Conservation (phyloP, 2,888 invertebrate genomes). For the Pantelozetes paolii region DNA sequence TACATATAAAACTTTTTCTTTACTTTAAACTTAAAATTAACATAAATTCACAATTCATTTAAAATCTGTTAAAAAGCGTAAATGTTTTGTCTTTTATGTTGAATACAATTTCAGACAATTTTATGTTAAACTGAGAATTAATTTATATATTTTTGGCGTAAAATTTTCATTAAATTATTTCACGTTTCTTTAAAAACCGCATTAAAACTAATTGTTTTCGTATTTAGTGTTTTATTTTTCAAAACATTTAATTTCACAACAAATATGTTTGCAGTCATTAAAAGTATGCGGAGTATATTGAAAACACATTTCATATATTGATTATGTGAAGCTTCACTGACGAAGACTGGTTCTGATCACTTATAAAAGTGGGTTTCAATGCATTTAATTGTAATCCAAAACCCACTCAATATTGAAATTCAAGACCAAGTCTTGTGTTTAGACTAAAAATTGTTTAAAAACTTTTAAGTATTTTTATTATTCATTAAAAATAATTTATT, state of each 20-base stretch:
- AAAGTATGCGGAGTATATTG: too few species aligned
- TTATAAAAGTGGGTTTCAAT: too few species aligned
- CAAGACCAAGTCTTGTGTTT: background rate
- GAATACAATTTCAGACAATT: background rate
- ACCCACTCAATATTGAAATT: too few species aligned
- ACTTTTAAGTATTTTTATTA: too few species aligned
- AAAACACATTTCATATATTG: too few species aligned
- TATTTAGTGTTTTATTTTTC: background rate
- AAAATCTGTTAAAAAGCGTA: constrained; percentile 16
- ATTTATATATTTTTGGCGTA: background rate
- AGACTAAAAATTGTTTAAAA: background rate
- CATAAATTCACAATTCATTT: constrained; percentile 30
- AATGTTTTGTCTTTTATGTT: background rate
- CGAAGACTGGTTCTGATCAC: too few species aligned
- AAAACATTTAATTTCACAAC: background rate
- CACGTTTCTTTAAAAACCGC: background rate
- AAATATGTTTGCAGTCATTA: too few species aligned
- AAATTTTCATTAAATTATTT: constrained; percentile 10
- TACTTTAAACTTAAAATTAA: background rate
- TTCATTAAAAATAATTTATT: background rate
- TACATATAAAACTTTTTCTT: background rate
- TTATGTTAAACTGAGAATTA: background rate
- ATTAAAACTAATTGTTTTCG: background rate
- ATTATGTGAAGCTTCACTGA: too few species aligned
- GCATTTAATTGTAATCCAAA: too few species aligned